A percentile compares a stretch with the other conserved stretches of the same genome.
Evolutionary conservation across 2,797 vertebrate species (phyloP).

Genomic region (Esox lucius): DNA sequence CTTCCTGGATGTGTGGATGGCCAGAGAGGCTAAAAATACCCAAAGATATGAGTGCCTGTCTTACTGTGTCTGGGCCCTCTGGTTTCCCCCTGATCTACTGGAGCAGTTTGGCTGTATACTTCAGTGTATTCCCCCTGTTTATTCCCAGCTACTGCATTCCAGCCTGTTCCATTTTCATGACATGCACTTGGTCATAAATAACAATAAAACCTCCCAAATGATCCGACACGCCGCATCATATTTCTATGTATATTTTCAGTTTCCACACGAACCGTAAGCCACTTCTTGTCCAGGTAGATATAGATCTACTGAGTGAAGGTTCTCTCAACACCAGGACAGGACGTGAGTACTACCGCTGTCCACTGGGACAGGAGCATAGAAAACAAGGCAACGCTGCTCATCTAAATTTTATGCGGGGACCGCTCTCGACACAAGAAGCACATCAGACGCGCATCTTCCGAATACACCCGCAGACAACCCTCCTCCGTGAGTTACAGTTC

Average conservation of each 20-base stretch:
- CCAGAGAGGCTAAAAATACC: background rate
- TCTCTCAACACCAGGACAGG: no score
- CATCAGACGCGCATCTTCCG: conserved; percentile 62
- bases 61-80: conserved; percentile 30
- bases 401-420: conserved; percentile 66
- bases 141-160: conserved; percentile 50
- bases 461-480: conserved; percentile 30
- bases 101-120: conserved; percentile 36
- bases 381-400: conserved; percentile 32
- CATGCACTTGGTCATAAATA: background rate
- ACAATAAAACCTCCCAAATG: background rate
- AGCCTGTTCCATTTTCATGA: conserved; percentile 47
- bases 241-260: background rate
- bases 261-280: background rate
- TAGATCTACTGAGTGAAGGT: conserved; percentile 23
- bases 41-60: background rate
- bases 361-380: conserved; percentile 23
- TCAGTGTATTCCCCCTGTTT: conserved; percentile 12
- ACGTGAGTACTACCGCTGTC: conserved; percentile 40
- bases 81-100: conserved; percentile 50
- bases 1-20: background rate
- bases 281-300: background rate
- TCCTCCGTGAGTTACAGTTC: conserved; percentile 16
- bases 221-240: background rate
- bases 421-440: conserved; percentile 61